Conservation (phyloP, 2,888 invertebrate species). For the Trileptium ribeirensis region DNA sequence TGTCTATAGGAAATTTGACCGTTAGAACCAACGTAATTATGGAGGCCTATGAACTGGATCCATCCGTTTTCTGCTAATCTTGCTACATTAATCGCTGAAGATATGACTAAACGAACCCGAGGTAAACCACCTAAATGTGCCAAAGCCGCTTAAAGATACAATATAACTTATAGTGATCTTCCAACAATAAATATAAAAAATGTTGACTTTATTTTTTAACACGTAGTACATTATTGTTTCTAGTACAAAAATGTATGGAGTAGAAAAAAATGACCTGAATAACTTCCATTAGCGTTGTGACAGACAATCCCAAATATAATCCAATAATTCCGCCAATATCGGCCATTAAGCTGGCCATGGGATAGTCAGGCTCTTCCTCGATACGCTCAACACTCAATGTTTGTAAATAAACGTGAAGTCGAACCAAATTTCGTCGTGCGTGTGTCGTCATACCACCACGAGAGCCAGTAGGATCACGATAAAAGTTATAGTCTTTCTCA, state of each 20-base stretch:
- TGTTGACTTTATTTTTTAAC: too few relatives aligned
- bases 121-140: too few relatives aligned
- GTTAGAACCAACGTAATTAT: too few relatives aligned
- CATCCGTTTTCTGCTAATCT: too few relatives aligned
- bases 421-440: background rate
- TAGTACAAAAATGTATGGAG: background rate
- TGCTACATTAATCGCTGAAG: too few relatives aligned
- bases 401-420: background rate
- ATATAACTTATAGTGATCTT: too few relatives aligned
- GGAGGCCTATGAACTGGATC: too few relatives aligned
- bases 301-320: background rate
- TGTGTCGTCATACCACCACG: background rate
- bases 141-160: too few relatives aligned
- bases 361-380: background rate
- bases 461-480: background rate
- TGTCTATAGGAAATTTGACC: too few relatives aligned
- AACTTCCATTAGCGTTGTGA: background rate
- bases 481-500: background rate
- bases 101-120: too few relatives aligned
- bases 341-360: background rate
- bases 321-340: background rate
- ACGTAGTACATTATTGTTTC: too few relatives aligned
- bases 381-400: background rate
- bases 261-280: background rate
- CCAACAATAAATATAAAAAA: too few relatives aligned